phyloP scores from a whole-genome alignment of 1,140 invertebrate genomes.

The Elysia chlorotica region DNA sequence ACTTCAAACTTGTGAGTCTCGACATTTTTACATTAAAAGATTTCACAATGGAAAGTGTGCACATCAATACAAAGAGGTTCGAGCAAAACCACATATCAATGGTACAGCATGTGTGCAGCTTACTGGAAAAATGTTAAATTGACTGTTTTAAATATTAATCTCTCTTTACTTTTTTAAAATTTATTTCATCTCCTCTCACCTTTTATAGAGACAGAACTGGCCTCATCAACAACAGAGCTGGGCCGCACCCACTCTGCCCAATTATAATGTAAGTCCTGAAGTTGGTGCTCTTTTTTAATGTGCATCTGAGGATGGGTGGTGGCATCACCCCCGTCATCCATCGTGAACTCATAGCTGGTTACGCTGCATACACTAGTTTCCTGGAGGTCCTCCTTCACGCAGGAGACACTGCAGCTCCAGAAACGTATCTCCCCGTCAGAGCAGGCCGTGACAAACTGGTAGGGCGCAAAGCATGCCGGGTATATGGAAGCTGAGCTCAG shows the following conservation, averaged over 20 bases:
- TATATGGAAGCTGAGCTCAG: conserved; percentile 98
- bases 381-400: conserved; percentile 15
- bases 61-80: too few relatives aligned
- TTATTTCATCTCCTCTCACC: conserved; percentile 61
- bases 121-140: too few relatives aligned
- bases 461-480: conserved; percentile 95
- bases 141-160: too few relatives aligned
- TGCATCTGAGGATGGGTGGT: conserved; percentile 13
- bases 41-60: too few relatives aligned
- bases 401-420: conserved; percentile 76
- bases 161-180: too few relatives aligned
- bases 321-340: conserved; percentile 37
- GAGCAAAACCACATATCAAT: too few relatives aligned
- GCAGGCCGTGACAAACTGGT: conserved; percentile 87
- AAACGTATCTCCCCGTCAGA: conserved; percentile 67
- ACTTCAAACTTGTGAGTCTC: too few relatives aligned
- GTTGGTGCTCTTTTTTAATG: conserved; percentile 13
- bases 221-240: conserved; percentile 71
- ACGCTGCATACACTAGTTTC: conserved; percentile 21
- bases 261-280: conserved; percentile 66
- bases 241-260: conserved; percentile 93
- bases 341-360: conserved; percentile 47
- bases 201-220: conserved; percentile 85
- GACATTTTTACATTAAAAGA: too few relatives aligned
- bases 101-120: too few relatives aligned